Evolutionary conservation across 1,140 invertebrate species (phyloP), one percentile per base, ranked within the genome.

Genomic region (Drosophila parabipectinata): DNA sequence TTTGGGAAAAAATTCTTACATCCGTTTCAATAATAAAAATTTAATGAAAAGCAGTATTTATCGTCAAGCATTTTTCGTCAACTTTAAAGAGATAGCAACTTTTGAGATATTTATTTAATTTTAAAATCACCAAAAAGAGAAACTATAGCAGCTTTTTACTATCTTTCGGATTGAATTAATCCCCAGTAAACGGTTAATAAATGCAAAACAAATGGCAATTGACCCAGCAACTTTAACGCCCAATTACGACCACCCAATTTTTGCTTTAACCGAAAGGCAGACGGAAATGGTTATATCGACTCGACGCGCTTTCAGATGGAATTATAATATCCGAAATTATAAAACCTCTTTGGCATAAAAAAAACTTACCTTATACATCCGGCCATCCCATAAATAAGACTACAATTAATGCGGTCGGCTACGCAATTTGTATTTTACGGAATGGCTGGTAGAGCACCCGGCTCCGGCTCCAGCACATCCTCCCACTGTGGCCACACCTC

Each of bases 351-450:
- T 18, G 41, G 41, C 6, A 9, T 14, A 44, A 10, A 44, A 44
- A 44, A 41, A 44, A 15, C 14, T 1, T 9, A 18, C 41, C 15
- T 44, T 44, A 15, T 18, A 18, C 8, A 15, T 44, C 41, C n/a
- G 56, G 47, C 37, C 64, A 55, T 61, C 41, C 14, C 41, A 75
- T 79, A 79, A 72, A 79, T 71, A 62, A 44, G 59, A 59, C 50
- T 51, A 50, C 68, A 81, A 85, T 84, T 84, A 84, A 84, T 56
- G 68, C 59, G 72, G 73, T 53, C 58, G 37, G 39, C 68, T 60
- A 37, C 39, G 48, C 69, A 85, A 87, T 87, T 85, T 85, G 74
- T 87, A 37, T 81, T 69, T 53, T 51, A 6, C 18, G 7, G 18
- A 32, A 32, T 4, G 30, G 37, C 28, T 14, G 4, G n/a, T 37